Evolutionary conservation across 2,113 vertebrate species (phyloP), one percentile per base, ranked within the genome.

Genomic region (Mesoclemmys tuberculata): DNA sequence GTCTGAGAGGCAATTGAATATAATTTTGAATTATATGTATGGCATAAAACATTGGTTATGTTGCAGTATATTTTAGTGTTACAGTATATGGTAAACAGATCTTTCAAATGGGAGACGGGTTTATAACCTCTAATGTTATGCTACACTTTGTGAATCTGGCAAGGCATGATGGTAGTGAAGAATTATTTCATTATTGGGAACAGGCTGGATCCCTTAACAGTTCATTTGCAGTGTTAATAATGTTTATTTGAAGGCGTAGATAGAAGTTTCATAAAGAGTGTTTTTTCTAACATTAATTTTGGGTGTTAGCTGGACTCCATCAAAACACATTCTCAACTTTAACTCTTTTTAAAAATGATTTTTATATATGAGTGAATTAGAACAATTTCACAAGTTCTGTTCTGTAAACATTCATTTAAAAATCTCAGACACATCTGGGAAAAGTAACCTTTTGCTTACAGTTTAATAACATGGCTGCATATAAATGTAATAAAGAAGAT

Each of bases 131-230:
- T 55, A 16, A 1, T 96, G 90, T 86, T 94, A 64, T 94, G 84
- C 41, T 61, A 13, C 29, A 56, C 58, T 92, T 88, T 82, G 81
- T 95, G 93, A 97, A 93, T 87, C 95, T 18, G 87, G 41, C 85
- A 93, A 1, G 21, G 49, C 90, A 68, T 88, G 93, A 96, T 75
- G 82, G 91, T 92, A 90, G 64, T 93, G 89, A 78, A 80, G 92
- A 56, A 16, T 90, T 91, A 85, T 84, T 91, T 96, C 90, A 82
- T 93, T n/a, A 18, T 35, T 93, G 54, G 93, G 85, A 96, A 92
- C 88, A 96, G 83, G 92, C 54, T 51, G 74, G 74, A 52, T 31
- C 68, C 75, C 80, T 88, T 92, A 95, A 93, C 80, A 68, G 93
- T 82, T 31, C 71, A 88, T 52, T 94, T 93, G 79, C 94, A 78